phyloP scores from a whole-genome alignment of 1,140 invertebrate species.

The Camponotus vicinus region DNA sequence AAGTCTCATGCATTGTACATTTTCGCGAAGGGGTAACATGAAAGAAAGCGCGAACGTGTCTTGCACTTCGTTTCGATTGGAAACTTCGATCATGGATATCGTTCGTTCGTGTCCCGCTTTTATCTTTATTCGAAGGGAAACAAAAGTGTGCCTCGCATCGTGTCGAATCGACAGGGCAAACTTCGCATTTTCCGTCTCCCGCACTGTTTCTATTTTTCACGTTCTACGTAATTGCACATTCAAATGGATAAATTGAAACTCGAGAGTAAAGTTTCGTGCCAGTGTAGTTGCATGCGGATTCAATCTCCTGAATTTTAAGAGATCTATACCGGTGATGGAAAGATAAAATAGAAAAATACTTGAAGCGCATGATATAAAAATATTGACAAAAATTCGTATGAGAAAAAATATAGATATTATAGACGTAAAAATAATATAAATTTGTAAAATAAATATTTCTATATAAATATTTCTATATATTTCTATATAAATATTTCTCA shows the following conservation, averaged over 20 bases:
- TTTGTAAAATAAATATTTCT: background rate
- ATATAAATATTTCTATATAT: background rate
- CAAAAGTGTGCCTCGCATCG: constrained; percentile 29
- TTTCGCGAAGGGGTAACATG: background rate
- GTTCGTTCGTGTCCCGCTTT: constrained; percentile 48
- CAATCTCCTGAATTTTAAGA: constrained; percentile 34
- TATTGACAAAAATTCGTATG: too few species aligned
- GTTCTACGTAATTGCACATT: constrained; percentile 38
- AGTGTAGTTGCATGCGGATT: background rate
- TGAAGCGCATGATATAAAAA: too few species aligned
- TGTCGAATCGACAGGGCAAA: constrained; percentile 20
- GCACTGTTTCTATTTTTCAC: constrained; percentile 10
- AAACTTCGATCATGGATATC: constrained; percentile 61
- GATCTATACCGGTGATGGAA: background rate
- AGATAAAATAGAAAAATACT: constrained; percentile 15
- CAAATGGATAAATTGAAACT: constrained; percentile 28
- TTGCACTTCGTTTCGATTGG: constrained; percentile 59
- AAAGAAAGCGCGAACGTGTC: constrained; percentile 29
- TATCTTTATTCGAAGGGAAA: constrained; percentile 50
- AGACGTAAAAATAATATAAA: background rate
- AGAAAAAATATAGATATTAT: too few species aligned
- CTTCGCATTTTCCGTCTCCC: constrained; percentile 29
- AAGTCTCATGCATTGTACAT: constrained; percentile 38
- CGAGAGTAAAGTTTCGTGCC: constrained; percentile 29
- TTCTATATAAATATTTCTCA: background rate